Conservation (phyloP, 2,888 invertebrate species). For the Holacanthella duospinosa region DNA sequence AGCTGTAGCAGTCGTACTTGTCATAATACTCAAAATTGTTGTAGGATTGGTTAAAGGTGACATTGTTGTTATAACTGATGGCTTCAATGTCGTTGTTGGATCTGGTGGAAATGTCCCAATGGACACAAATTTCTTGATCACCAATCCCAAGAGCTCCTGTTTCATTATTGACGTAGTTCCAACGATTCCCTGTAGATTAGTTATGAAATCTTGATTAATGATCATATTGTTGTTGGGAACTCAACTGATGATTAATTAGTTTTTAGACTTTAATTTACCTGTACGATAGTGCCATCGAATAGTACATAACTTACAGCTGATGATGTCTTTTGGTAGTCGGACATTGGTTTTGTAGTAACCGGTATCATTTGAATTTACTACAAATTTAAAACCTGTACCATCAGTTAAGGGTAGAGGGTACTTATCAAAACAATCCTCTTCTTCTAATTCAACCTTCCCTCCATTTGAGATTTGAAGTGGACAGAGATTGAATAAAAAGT, state of each 20-base stretch:
- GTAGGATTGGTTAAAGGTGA: too few relatives aligned
- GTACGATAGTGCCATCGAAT: constrained; percentile 18
- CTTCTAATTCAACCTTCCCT: constrained; percentile 16
- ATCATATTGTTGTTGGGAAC: too few relatives aligned
- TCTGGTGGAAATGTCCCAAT: constrained; percentile 6
- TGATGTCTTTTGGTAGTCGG: constrained; percentile 2
- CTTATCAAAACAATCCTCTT: constrained; percentile 38
- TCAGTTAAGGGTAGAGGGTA: constrained; percentile 11
- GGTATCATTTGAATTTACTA: background rate
- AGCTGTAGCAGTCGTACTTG: too few relatives aligned
- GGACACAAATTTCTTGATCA: constrained; percentile 63
- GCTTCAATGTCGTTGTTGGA: background rate
- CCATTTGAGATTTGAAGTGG: constrained; percentile 26
- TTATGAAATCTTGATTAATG: too few relatives aligned
- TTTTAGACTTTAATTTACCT: constrained; percentile 8
- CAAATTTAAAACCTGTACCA: constrained; percentile 1
- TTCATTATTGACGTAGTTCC: constrained; percentile 76
- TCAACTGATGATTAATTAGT: too few relatives aligned
- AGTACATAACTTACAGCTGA: constrained; percentile 6
- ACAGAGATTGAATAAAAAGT: constrained; percentile 40
- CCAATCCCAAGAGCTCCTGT: constrained; percentile 54
- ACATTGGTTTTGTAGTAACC: background rate
- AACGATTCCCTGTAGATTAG: constrained; percentile 59
- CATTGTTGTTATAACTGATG: background rate
- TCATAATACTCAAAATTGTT: too few relatives aligned